Evolutionary conservation across 2,113 vertebrate species (phyloP).

Genomic region (Thermophis baileyi): DNA sequence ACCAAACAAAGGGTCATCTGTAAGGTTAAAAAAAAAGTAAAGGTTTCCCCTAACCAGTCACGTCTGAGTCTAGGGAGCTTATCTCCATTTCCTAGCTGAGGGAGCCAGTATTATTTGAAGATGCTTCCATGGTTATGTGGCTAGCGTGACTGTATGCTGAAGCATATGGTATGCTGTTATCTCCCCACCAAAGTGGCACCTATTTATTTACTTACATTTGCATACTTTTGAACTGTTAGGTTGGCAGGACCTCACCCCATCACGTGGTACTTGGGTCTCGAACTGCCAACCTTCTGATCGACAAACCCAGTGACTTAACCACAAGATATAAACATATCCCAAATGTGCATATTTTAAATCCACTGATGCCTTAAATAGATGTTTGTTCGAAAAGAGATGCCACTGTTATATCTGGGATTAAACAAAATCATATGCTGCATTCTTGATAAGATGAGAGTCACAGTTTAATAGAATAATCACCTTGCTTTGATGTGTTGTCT

Average conservation of each 20-base stretch:
- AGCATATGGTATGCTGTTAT: not conserved
- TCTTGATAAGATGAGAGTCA: constrained; percentile 48
- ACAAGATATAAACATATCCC: not conserved
- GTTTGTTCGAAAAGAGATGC: not conserved
- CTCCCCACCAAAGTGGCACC: not conserved
- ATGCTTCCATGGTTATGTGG: not conserved
- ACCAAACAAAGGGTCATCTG: not conserved
- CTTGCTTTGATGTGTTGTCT: constrained; percentile 54
- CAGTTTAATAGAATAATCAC: constrained; percentile 38
- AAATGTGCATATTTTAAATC: not conserved
- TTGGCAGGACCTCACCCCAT: not conserved
- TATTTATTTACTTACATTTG: not conserved
- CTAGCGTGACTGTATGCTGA: accelerated
- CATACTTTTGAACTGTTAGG: not conserved
- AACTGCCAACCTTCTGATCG: not conserved
- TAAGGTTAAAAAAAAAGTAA: not conserved
- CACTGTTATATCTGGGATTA: constrained; percentile 1
- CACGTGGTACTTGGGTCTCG: not conserved
- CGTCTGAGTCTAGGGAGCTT: too few species aligned
- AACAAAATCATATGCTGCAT: constrained; percentile 27
- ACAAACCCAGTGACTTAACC: not conserved
- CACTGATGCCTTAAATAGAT: not conserved
- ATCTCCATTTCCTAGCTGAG: too few species aligned
- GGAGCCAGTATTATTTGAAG: too few species aligned
- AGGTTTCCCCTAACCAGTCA: not conserved